Evolutionary conservation across 2,888 invertebrate genomes (phyloP).

Genomic region (Elysia crispata): DNA sequence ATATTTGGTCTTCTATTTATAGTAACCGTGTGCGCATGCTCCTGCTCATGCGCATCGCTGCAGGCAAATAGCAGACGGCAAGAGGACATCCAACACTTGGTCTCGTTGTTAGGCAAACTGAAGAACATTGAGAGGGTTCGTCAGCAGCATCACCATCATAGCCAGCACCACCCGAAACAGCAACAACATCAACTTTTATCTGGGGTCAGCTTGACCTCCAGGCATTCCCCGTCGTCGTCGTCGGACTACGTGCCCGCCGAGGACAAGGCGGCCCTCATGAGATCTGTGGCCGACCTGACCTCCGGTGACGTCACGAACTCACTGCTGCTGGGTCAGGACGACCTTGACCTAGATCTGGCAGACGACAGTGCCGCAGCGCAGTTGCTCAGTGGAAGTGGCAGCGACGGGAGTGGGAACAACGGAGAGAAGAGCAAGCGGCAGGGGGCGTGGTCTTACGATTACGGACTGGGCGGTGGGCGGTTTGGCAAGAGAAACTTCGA

Average conservation of each 20-base stretch:
- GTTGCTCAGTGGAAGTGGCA: not conserved
- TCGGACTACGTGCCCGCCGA: not conserved
- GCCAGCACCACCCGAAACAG: no score
- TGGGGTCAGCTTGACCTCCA: not conserved
- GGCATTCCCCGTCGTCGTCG: not conserved
- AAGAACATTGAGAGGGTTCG: conserved; percentile 33
- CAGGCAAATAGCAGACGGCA: conserved; percentile 37
- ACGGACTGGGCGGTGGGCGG: conserved; percentile 74
- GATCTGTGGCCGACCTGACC: no score
- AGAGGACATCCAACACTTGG: conserved; percentile 35
- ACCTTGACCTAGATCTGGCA: no score
- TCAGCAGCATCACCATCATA: not conserved
- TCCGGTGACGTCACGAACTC: no score
- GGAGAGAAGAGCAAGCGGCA: conserved; percentile 64
- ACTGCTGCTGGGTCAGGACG: no score
- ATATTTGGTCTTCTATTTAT: conserved; percentile 18
- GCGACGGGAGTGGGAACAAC: conserved; percentile 19
- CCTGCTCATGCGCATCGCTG: conserved; percentile 37
- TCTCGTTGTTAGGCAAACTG: conserved; percentile 41
- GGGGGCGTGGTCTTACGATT: conserved; percentile 74
- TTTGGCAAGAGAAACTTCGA: conserved; percentile 71
- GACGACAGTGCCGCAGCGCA: conserved; percentile 18
- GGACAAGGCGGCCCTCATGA: not conserved
- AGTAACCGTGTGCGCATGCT: conserved; percentile 23
- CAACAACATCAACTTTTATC: conserved; percentile 1